phyloP scores from a whole-genome alignment of 2,113 vertebrate genomes.

The Origma solitaria region DNA sequence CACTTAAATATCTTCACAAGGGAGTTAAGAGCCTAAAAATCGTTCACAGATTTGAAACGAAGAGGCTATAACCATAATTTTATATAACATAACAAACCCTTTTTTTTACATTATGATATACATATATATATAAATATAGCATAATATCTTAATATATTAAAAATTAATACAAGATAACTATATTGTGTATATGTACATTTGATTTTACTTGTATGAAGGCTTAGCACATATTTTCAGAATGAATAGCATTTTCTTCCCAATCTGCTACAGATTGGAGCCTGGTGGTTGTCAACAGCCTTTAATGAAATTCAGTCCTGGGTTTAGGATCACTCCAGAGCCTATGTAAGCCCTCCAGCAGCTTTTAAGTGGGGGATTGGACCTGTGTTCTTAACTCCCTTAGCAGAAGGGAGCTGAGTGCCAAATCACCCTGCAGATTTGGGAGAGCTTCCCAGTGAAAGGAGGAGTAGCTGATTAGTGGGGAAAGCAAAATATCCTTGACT shows the following conservation, averaged over 20 bases:
- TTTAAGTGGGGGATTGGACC: constrained; percentile 4
- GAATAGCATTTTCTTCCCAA: background rate
- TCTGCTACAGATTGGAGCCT: background rate
- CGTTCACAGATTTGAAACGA: background rate
- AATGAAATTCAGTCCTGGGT: background rate
- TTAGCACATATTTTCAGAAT: background rate
- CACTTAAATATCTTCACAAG: background rate
- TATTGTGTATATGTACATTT: background rate
- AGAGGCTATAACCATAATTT: background rate
- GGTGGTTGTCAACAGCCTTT: background rate
- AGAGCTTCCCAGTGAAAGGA: background rate
- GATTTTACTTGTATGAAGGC: background rate
- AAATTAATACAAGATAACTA: background rate
- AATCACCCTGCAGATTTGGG: constrained; percentile 16
- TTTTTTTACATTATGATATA: background rate
- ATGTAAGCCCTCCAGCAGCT: constrained; percentile 19
- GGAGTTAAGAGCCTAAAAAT: background rate
- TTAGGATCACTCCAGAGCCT: constrained; percentile 13
- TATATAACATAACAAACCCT: background rate
- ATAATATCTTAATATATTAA: background rate
- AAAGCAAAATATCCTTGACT: constrained; percentile 28
- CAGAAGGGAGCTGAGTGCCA: background rate
- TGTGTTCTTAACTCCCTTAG: background rate
- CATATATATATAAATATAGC: background rate
- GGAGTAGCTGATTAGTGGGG: background rate